Percentiles rank a stretch among this genome's conserved stretches.
Evolutionary conservation across 2,113 vertebrate species (phyloP).

Genomic region (Oncorhynchus gorbuscha): DNA sequence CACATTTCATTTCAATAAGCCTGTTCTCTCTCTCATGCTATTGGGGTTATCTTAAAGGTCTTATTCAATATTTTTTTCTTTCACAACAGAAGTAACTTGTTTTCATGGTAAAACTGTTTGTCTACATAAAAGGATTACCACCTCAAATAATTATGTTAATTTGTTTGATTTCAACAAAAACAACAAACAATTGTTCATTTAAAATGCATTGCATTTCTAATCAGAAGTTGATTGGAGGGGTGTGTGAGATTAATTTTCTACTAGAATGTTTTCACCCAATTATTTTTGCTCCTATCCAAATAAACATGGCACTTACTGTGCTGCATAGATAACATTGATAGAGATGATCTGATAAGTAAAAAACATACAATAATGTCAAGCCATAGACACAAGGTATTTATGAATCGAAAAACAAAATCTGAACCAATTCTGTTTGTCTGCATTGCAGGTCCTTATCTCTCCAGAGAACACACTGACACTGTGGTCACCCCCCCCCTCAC

Average conservation of each 20-base stretch:
- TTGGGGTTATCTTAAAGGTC: slow-evolving; percentile 62
- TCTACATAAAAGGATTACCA: slow-evolving; percentile 66
- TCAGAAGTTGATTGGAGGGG: slow-evolving; percentile 64
- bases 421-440: no score
- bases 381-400: no score
- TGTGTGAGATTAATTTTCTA: background rate
- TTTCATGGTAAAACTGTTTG: slow-evolving; percentile 69
- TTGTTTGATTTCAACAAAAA: slow-evolving; percentile 68
- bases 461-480: no score
- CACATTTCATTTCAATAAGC: slow-evolving; percentile 48
- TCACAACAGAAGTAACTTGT: slow-evolving; percentile 69
- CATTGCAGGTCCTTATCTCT: no score
- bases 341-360: background rate
- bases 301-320: background rate
- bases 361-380: no score
- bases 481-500: no score
- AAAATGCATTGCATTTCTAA: slow-evolving; percentile 70
- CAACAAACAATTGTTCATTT: slow-evolving; percentile 63
- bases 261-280: background rate
- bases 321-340: background rate
- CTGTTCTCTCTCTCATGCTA: slow-evolving; percentile 49
- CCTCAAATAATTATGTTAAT: slow-evolving; percentile 71
- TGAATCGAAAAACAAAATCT: no score
- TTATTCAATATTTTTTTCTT: slow-evolving; percentile 68
- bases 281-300: background rate